A percentile compares a stretch with the other conserved stretches of the same genome.
These are phyloP conservation scores for Gobionotothen gibberifrons DNA, from an alignment of 2,797 vertebrate species.

Conservation along the genomic window DNA sequence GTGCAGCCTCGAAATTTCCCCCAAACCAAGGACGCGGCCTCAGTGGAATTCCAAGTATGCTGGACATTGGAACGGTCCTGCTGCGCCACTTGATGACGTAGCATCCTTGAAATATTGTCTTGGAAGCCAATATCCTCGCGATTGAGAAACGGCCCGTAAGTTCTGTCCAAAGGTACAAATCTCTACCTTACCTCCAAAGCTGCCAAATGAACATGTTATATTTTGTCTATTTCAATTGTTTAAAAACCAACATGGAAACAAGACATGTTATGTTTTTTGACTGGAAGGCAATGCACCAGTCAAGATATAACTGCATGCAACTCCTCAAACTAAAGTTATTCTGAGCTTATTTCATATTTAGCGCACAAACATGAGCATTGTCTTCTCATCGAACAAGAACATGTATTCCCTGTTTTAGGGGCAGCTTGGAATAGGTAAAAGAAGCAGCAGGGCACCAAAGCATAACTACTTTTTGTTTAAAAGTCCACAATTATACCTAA, in stretches of 20 bases:
- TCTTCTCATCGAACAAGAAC: not conserved
- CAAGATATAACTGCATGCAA: not conserved
- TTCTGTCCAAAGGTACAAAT: not conserved
- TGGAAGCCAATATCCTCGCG: too few species aligned
- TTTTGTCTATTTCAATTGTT: too few species aligned
- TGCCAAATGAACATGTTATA: not conserved
- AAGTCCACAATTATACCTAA: slow-evolving; percentile 66
- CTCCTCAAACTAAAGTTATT: not conserved
- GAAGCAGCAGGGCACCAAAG: slow-evolving; percentile 46
- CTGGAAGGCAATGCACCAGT: not conserved
- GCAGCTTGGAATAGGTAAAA: slow-evolving; percentile 45
- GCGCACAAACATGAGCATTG: not conserved
- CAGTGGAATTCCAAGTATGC: too few species aligned
- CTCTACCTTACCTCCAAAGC: not conserved
- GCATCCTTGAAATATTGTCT: too few species aligned
- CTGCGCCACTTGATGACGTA: too few species aligned
- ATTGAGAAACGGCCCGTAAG: too few species aligned
- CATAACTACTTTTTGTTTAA: slow-evolving; percentile 49
- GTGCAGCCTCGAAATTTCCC: too few species aligned
- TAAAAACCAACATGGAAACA: too few species aligned
- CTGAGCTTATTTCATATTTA: not conserved
- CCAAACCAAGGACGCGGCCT: too few species aligned
- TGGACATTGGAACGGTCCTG: too few species aligned
- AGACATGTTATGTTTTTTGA: not conserved
- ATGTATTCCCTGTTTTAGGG: not conserved